A percentile compares a stretch with the other conserved stretches of the same genome.
These are phyloP conservation scores for Tragelaphus buxtoni DNA, from an alignment of 2,113 vertebrate species.

Conservation along the genomic window DNA sequence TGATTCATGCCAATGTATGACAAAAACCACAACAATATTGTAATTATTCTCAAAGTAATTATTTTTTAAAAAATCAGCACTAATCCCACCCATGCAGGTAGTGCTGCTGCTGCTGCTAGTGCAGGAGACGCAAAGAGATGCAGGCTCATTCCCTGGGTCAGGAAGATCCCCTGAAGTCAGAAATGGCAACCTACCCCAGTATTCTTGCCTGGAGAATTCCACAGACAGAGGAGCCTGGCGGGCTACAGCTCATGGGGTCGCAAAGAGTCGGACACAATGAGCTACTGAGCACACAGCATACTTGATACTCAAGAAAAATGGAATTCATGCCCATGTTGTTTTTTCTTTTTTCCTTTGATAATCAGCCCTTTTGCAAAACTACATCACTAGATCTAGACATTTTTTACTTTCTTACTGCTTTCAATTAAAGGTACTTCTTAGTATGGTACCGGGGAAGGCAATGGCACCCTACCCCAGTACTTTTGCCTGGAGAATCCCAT, in stretches of 20 bases:
- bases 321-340: not conserved
- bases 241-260: not conserved
- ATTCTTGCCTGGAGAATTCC: not conserved
- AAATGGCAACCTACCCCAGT: not conserved
- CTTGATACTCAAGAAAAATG: constrained; percentile 26
- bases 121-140: not conserved
- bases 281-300: not conserved
- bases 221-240: not conserved
- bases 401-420: not conserved
- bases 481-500: too few relatives aligned
- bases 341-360: not conserved
- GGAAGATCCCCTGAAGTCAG: not conserved
- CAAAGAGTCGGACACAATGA: not conserved
- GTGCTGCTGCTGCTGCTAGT: not conserved
- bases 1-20: not conserved
- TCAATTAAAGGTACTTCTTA: not conserved
- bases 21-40: not conserved
- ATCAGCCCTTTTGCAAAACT: not conserved
- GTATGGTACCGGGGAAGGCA: not conserved
- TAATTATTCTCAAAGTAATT: not conserved
- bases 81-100: not conserved
- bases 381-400: not conserved
- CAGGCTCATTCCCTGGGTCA: not conserved
- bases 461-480: too few relatives aligned
- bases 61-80: not conserved